Base-by-base conservation (phyloP, 2,113 vertebrate species). In the Verasper variegatus region DNA sequence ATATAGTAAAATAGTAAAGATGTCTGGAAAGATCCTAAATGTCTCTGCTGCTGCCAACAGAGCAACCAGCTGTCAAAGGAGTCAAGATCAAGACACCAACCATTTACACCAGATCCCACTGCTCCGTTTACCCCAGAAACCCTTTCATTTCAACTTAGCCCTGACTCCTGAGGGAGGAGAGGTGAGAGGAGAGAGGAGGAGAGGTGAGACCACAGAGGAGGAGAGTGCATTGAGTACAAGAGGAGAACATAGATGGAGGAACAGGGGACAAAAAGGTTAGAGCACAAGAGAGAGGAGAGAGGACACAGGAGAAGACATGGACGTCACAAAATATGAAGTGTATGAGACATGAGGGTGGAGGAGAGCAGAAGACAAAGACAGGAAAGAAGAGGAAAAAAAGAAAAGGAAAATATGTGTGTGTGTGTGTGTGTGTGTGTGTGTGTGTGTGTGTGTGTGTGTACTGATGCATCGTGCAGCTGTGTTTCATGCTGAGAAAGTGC, bases 41-140 rank as follows among this genome's bases (percentile, higher is more conserved):
- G 65, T 51, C 5, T 47, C 23, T 59, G 54, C 59, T 24, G 58
- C n/a, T 52, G 56, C 26, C 35, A 58, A 21, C 31, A 63, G 71
- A 57, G 24, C 70, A 69, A 65, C 42, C 42, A 47, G 71, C 78
- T 70, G 65, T 77, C 67, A 55, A 81, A 80, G 31, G 40, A 42
- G 40, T 3, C 40, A 42, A 11, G 49, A 61, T 58, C 52, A 11
- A 55, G 81, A 73, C 76, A 73, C 67, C 73, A 80, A 71, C 51
- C 63, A 78, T 76, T 87, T 86, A 72, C 80, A 68, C 74, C 68
- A 74, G 55, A 40, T 40, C 76, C 14, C 60, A n/a, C 57, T 74
- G 65, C 47, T 59, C 51, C 55, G 47, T 74, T 70, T 35, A 65
- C 54, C 68, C 18, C 51, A 15, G 35, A 59, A 62, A 5, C 13